Evolutionary conservation across 2,797 vertebrate genomes (phyloP).

Genomic region (Morus bassanus): DNA sequence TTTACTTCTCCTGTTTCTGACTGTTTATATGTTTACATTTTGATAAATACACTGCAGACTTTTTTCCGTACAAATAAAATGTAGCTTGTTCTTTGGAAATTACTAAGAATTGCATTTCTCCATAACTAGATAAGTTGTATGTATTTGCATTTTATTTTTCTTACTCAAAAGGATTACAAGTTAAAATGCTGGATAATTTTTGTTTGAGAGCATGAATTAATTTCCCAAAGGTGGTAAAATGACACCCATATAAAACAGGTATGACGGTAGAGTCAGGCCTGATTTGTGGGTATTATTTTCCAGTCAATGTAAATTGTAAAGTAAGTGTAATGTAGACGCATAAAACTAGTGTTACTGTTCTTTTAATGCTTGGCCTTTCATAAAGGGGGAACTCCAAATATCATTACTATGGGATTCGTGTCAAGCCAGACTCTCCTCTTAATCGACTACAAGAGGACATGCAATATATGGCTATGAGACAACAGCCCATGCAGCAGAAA

Average conservation of each 20-base stretch:
- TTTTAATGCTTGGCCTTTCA: slow-evolving; percentile 42
- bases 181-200: neutral
- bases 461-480: slow-evolving; percentile 86
- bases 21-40: neutral
- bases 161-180: neutral
- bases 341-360: neutral
- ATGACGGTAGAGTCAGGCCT: neutral
- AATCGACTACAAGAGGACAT: slow-evolving; percentile 85
- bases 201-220: neutral
- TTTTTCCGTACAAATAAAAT: neutral
- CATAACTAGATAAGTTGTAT: neutral
- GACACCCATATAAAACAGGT: neutral
- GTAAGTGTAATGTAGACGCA: neutral
- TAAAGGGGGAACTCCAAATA: slow-evolving; percentile 84
- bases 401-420: slow-evolving; percentile 84
- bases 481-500: slow-evolving; percentile 85
- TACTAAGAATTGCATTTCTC: neutral
- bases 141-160: neutral
- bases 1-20: neutral
- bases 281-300: neutral
- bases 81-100: neutral
- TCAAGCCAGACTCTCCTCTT: slow-evolving; percentile 84
- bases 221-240: neutral
- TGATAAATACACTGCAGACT: neutral
- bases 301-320: neutral